A percentile compares a stretch with the other conserved stretches of the same genome.
phyloP scores from a whole-genome alignment of 2,888 invertebrate genomes.

The Melieria picta region DNA sequence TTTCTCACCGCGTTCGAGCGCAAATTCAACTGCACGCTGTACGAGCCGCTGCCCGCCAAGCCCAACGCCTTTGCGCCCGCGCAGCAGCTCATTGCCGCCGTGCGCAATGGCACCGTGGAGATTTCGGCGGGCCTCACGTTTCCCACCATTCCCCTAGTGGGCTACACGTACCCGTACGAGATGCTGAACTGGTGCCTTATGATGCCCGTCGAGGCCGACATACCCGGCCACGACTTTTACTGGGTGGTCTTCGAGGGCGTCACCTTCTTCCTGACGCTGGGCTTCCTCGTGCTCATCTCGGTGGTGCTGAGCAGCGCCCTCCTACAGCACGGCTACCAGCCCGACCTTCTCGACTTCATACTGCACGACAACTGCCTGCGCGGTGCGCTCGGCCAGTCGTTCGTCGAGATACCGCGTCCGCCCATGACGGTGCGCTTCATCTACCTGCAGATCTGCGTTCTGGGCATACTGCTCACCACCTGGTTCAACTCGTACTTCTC shows the following conservation, averaged over 20 bases:
- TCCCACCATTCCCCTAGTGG: slow-evolving; percentile 39
- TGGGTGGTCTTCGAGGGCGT: slow-evolving; percentile 51
- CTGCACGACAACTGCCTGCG: slow-evolving; percentile 57
- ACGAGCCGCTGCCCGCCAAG: slow-evolving; percentile 41
- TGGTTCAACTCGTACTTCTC: slow-evolving; percentile 59
- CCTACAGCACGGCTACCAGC: slow-evolving; percentile 44
- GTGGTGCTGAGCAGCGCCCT: slow-evolving; percentile 47
- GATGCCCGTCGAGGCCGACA: slow-evolving; percentile 55
- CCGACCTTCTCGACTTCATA: slow-evolving; percentile 46
- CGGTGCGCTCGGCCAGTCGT: slow-evolving; percentile 57
- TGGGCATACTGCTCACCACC: slow-evolving; percentile 57
- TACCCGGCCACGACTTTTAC: slow-evolving; percentile 53
- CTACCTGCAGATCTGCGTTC: slow-evolving; percentile 55
- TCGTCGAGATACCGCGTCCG: slow-evolving; percentile 49
- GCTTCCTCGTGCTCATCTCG: slow-evolving; percentile 47
- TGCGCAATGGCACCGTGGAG: slow-evolving; percentile 51
- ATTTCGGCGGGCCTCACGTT: slow-evolving; percentile 50
- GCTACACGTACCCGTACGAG: slow-evolving; percentile 55
- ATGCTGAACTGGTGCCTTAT: slow-evolving; percentile 52
- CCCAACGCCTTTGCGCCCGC: slow-evolving; percentile 39
- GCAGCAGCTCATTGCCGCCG: slow-evolving; percentile 45
- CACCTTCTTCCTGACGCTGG: slow-evolving; percentile 48
- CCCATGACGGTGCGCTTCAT: slow-evolving; percentile 50
- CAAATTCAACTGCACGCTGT: slow-evolving; percentile 50
- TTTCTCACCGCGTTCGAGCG: slow-evolving; percentile 50